Evolutionary conservation across 2,888 invertebrate genomes (phyloP).

Genomic region (Synanthedon formicaeformis): DNA sequence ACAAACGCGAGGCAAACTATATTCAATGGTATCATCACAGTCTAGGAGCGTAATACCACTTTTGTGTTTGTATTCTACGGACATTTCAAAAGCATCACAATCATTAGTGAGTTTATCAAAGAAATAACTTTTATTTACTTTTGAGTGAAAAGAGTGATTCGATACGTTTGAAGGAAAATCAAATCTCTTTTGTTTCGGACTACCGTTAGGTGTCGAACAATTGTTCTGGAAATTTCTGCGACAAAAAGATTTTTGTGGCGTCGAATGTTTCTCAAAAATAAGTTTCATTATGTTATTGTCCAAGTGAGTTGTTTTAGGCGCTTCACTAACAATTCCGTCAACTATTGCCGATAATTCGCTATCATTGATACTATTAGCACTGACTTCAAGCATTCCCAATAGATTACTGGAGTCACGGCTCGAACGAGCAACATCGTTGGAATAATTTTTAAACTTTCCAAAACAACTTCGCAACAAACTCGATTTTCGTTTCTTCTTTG

Average conservation of each 20-base stretch:
- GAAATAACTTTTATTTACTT: conserved; percentile 62
- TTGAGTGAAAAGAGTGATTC: conserved; percentile 19
- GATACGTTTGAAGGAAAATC: conserved; percentile 19
- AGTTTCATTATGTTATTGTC: conserved; percentile 44
- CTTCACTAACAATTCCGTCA: conserved; percentile 42
- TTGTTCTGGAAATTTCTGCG: conserved; percentile 30
- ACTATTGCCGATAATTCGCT: conserved; percentile 49
- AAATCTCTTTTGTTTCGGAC: conserved; percentile 25
- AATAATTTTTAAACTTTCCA: conserved; percentile 10
- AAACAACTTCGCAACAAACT: conserved; percentile 29
- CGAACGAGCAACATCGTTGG: conserved; percentile 2
- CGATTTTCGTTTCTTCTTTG: conserved; percentile 36
- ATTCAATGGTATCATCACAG: conserved; percentile 39
- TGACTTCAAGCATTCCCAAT: conserved; percentile 32
- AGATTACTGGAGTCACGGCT: conserved; percentile 14
- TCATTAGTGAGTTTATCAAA: conserved; percentile 59
- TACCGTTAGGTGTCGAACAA: conserved; percentile 51
- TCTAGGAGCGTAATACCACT: conserved; percentile 16
- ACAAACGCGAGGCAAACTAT: conserved; percentile 42
- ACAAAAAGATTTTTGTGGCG: conserved; percentile 26
- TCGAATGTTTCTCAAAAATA: conserved; percentile 36
- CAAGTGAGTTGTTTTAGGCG: conserved; percentile 39
- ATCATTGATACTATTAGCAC: conserved; percentile 23
- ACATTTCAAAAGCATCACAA: conserved; percentile 74
- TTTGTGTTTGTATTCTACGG: conserved; percentile 53